Evolutionary conservation across 2,113 vertebrate species (phyloP).

Genomic region (Mirza zaza): DNA sequence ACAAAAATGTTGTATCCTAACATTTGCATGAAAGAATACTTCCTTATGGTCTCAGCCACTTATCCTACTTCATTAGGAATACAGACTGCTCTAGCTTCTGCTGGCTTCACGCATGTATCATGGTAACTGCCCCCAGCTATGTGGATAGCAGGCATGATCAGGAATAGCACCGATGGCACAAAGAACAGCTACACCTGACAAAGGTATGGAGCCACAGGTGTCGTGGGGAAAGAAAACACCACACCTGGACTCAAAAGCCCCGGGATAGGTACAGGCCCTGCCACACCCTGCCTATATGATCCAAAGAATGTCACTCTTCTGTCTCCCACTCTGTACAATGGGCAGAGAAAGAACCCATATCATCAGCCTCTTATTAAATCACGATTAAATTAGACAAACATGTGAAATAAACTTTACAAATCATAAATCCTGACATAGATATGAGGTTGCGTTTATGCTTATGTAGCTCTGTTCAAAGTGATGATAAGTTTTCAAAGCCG

Average conservation of each 20-base stretch:
- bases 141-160: background rate
- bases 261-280: background rate
- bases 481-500: constrained; percentile 10
- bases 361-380: background rate
- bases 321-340: background rate
- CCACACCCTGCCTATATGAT: background rate
- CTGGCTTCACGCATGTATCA: background rate
- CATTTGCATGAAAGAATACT: background rate
- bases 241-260: background rate
- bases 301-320: background rate
- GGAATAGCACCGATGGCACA: background rate
- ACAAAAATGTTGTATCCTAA: background rate
- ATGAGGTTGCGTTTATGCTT: background rate
- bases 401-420: background rate
- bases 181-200: background rate
- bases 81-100: background rate
- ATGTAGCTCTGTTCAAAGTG: background rate
- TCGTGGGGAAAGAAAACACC: background rate
- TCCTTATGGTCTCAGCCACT: background rate
- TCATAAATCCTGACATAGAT: background rate
- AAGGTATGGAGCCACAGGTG: background rate
- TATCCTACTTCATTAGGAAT: background rate
- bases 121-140: too few species aligned
- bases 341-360: background rate
- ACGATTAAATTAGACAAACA: background rate